These are phyloP conservation scores for Laticauda laticaudata DNA, from an alignment of 2,113 vertebrate species.

Conservation along the genomic window DNA sequence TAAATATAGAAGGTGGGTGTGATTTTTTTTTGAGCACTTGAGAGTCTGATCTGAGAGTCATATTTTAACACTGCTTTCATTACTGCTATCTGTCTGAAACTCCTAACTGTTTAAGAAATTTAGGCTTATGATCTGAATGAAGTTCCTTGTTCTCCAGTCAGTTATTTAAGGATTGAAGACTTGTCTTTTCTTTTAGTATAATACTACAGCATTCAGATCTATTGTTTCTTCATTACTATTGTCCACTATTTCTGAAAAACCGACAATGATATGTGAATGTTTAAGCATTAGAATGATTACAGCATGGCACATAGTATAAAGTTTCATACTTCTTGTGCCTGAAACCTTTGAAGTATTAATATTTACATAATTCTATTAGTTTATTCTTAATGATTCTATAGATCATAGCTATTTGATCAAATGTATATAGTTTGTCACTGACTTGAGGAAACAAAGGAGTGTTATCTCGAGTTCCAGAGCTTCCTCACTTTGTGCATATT, in stretches of 20 bases:
- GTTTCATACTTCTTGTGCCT: neutral
- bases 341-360: neutral
- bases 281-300: neutral
- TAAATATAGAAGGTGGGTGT: neutral
- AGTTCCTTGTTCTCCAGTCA: slow-evolving; percentile 17
- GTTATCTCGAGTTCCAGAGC: neutral
- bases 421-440: neutral
- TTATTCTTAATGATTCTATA: neutral
- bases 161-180: slow-evolving; percentile 13
- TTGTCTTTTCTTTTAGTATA: neutral
- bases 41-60: neutral
- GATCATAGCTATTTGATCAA: neutral
- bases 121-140: slow-evolving; percentile 29
- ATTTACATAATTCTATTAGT: neutral
- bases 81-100: neutral
- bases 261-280: neutral
- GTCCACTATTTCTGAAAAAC: neutral
- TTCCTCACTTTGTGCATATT: neutral
- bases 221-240: neutral
- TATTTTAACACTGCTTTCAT: neutral
- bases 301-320: neutral
- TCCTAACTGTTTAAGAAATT: neutral
- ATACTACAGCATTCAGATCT: no score
- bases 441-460: neutral
- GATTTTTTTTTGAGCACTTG: neutral